Base-by-base conservation (phyloP, 1,140 invertebrate species). In the Chelonus insularis region DNA sequence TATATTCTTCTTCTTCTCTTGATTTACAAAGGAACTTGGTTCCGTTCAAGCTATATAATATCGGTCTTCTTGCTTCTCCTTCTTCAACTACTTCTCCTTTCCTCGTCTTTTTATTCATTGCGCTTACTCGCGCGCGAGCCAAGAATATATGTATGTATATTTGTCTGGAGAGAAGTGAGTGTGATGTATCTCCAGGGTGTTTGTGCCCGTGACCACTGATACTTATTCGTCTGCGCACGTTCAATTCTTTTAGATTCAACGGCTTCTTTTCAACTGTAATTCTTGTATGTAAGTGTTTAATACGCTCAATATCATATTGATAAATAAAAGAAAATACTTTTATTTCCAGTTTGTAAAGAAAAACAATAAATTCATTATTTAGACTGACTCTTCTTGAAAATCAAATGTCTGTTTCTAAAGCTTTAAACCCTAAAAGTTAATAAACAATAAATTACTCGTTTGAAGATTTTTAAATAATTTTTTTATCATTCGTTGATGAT, bases 11-110 rank as follows among this genome's bases (percentile, higher is more conserved):
- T 20, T 29, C 21, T 23, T 37, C 12, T 37, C 36, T 37, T 37
- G 8, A 9, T 54, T 54, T 54, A 20, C 23, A 20, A 57, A 37
- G 8, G 43, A 29, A 63, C 67, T 71, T 65, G 68, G 66, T 71
- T 72, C 70, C 69, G 63, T 66, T 72, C 65, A 67, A 29, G 12
- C 32, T 51, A 45, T 50, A 36, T 34, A 39, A 36, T 16, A 58
- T 50, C 43, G 20, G 29, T 45, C 29, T 50, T 20, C 43, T 36
- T 51, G 21, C 25, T 48, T 25, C 47, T 55, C 52, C 14, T 18
- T 23, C 34, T 23, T 32, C 52, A 5, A 9, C 11, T 21, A 6
- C 12, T 29, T 50, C 29, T 4, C 32, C 16, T 18, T 8, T 50
- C 9, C 23, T 50, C 25, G 20, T 50, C 8, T 50, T 11, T 18